These are phyloP conservation scores for Motacilla alba DNA, from an alignment of 2,113 vertebrate species.

Conservation along the genomic window DNA sequence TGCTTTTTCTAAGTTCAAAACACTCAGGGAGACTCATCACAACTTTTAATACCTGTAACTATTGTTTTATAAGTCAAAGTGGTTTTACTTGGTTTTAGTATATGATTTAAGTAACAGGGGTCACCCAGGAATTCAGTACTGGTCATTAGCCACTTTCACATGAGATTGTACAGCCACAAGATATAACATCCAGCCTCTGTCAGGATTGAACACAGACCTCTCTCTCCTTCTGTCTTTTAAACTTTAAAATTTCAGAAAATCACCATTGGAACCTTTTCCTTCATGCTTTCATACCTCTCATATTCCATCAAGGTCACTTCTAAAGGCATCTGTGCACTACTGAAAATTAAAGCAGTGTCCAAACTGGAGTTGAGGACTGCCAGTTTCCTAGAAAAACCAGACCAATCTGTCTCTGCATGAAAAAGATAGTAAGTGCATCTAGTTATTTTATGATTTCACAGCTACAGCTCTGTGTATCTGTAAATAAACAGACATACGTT, in stretches of 20 bases:
- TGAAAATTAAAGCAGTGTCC: neutral
- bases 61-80: neutral
- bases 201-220: neutral
- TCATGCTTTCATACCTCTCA: slow-evolving; percentile 32
- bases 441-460: neutral
- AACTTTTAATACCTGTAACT: neutral
- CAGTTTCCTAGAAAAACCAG: neutral
- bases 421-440: neutral
- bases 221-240: neutral
- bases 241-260: slow-evolving; percentile 31
- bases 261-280: neutral
- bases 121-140: neutral
- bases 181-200: neutral
- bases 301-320: slow-evolving; percentile 23
- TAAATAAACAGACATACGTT: neutral
- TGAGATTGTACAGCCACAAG: neutral
- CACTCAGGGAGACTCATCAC: neutral
- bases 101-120: neutral
- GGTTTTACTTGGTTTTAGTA: neutral
- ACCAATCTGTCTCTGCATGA: neutral
- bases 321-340: neutral
- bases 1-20: neutral
- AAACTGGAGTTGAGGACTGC: neutral
- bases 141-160: neutral
- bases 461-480: neutral